phyloP scores from a whole-genome alignment of 2,113 vertebrate genomes.

The Nothocercus nigrocapillus region DNA sequence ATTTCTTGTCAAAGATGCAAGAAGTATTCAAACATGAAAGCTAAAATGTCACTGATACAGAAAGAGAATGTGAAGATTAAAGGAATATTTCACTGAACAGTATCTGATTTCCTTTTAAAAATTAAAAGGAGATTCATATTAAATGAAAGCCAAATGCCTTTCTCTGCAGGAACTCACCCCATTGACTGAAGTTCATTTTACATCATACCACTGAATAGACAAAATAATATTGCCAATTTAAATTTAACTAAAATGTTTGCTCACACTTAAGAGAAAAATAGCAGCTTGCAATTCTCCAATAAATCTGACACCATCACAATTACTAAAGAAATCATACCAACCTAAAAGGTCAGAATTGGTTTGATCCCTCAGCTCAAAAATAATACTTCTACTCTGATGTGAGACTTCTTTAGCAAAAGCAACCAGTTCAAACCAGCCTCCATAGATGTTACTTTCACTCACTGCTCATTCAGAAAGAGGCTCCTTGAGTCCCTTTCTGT shows the following conservation, averaged over 20 bases:
- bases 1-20: slow-evolving; percentile 16
- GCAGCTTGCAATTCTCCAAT: not conserved
- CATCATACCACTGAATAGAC: not conserved
- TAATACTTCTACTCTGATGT: not conserved
- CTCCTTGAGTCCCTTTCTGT: not conserved
- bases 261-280: not conserved
- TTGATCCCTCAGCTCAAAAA: not conserved
- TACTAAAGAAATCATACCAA: not conserved
- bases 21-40: not conserved
- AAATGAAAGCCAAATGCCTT: not conserved
- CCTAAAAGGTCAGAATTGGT: not conserved
- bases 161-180: not conserved
- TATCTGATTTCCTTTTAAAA: not conserved
- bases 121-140: not conserved
- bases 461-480: not conserved
- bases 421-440: not conserved
- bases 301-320: not conserved
- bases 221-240: not conserved
- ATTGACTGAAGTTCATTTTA: not conserved
- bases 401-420: not conserved
- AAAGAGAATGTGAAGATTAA: not conserved
- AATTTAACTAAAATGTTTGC: not conserved
- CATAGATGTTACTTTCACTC: not conserved
- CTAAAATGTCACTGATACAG: not conserved
- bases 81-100: not conserved